A percentile compares a stretch with the other conserved stretches of the same genome.
phyloP scores from a whole-genome alignment of 2,113 vertebrate genomes.

The Dasyornis broadbenti region DNA sequence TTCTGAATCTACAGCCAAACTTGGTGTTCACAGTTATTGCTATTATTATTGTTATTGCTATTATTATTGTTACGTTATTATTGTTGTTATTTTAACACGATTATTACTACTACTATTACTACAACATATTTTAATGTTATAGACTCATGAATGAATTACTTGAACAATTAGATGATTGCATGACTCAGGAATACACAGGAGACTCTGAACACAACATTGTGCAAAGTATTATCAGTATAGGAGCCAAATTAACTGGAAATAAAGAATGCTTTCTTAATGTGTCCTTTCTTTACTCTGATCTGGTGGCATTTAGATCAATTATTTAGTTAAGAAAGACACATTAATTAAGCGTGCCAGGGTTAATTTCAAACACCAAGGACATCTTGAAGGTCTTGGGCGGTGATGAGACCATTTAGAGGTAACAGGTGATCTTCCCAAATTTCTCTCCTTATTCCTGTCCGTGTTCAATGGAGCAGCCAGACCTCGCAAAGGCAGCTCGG shows the following conservation, averaged over 20 bases:
- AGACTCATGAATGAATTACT: neutral
- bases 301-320: neutral
- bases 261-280: neutral
- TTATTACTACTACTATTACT: neutral
- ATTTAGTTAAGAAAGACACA: neutral
- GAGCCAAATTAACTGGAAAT: neutral
- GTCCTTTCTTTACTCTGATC: neutral
- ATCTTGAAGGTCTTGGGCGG: neutral
- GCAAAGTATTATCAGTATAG: neutral
- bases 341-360: neutral
- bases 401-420: fast-evolving
- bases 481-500: neutral
- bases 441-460: neutral
- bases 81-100: neutral
- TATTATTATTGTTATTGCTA: neutral
- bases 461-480: neutral
- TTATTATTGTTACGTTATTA: neutral
- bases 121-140: neutral
- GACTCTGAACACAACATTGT: neutral
- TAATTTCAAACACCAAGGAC: neutral
- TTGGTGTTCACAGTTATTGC: neutral
- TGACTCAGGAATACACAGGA: neutral
- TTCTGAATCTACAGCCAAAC: neutral
- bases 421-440: neutral
- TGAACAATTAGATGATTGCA: neutral